These are phyloP conservation scores for Stomatorhinus ivindoensis DNA, from an alignment of 2,113 vertebrate species.

Conservation along the genomic window DNA sequence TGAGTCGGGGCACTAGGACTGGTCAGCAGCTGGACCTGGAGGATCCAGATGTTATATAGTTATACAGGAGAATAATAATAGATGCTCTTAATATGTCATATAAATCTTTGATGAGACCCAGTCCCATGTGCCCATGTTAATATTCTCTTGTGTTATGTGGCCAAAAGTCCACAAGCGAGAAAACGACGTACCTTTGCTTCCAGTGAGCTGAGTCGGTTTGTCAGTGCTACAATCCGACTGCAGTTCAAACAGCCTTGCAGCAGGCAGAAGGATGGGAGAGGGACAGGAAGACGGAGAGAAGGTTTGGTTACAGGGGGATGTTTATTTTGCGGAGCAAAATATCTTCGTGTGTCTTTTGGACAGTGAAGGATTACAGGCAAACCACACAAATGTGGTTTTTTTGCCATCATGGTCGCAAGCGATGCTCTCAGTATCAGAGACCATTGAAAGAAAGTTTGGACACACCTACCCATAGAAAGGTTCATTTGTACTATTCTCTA, in stretches of 20 bases:
- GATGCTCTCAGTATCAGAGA: not conserved
- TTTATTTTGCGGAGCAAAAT: not conserved
- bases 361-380: not conserved
- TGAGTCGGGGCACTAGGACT: conserved; percentile 42
- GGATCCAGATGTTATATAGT: conserved; percentile 16
- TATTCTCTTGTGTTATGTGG: not conserved
- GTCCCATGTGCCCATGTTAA: not conserved
- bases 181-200: conserved; percentile 69
- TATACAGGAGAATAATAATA: not conserved
- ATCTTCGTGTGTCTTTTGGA: not conserved
- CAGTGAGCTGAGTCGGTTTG: conserved; percentile 66
- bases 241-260: conserved; percentile 81
- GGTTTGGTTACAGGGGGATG: not conserved
- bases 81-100: not conserved
- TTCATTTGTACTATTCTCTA: not conserved
- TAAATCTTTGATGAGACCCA: not conserved
- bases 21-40: conserved; percentile 71
- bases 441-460: not conserved
- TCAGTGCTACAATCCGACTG: conserved; percentile 71
- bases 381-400: not conserved
- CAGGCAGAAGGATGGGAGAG: not conserved
- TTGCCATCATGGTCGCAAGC: not conserved
- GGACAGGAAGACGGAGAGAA: not conserved
- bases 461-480: not conserved
- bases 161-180: not conserved